Conservation (phyloP, 2,113 vertebrate species). For the Chamaetylas fuelleborni region DNA sequence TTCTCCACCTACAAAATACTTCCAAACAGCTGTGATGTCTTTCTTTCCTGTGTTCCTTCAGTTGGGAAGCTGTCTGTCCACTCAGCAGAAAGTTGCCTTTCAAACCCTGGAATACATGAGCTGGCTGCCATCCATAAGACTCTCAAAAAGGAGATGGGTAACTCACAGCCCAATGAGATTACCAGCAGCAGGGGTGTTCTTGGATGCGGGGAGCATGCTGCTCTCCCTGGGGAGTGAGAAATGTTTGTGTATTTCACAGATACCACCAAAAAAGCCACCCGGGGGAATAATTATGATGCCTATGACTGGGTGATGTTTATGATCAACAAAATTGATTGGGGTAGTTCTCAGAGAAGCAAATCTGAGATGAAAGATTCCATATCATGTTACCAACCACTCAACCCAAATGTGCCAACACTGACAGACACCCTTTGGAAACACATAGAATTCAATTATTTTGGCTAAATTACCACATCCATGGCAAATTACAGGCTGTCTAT, state of each 20-base stretch:
- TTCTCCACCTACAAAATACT: not conserved
- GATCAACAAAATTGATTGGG: not conserved
- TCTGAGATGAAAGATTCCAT: not conserved
- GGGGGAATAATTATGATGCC: not conserved
- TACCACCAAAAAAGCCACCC: not conserved
- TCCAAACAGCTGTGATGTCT: not conserved
- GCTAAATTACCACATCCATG: slow-evolving; percentile 49
- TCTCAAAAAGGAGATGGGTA: not conserved
- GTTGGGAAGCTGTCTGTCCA: not conserved
- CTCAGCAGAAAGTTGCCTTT: not conserved
- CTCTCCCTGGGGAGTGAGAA: not conserved
- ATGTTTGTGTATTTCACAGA: not conserved
- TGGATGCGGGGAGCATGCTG: not conserved
- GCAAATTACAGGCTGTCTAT: slow-evolving; percentile 63
- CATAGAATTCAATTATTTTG: slow-evolving; percentile 45
- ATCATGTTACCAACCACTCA: slow-evolving; percentile 19
- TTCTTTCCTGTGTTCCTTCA: not conserved
- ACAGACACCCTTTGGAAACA: slow-evolving; percentile 31
- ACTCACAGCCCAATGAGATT: not conserved
- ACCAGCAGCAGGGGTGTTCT: not conserved
- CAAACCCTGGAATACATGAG: not conserved
- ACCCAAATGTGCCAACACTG: not conserved
- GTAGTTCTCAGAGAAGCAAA: not conserved
- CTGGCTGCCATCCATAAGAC: not conserved
- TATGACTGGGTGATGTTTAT: not conserved